Base-by-base conservation (phyloP, 2,888 invertebrate species). In the Euzetes globulus region DNA sequence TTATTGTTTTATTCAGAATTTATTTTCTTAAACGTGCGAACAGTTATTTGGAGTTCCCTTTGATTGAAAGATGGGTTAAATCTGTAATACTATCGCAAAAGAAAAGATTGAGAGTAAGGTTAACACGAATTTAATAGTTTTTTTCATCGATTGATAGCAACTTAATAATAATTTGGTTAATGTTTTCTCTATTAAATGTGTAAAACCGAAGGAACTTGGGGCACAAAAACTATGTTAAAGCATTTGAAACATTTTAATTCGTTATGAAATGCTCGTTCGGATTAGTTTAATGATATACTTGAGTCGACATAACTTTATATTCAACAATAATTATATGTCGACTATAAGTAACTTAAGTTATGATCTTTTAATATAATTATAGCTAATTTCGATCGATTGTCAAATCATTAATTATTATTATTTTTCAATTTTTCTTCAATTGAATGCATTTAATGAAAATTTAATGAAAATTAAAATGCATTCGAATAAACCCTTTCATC, bases 321-420 rank as follows among this genome's bases (percentile, higher is more conserved):
- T 52, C 19, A 52, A 52, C 41, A 41, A 11, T 41, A 41, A 41
- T 52, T 52, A 25, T 19, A 52, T 52, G 9, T 7, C n/a, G 7
- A n/a, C 6, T 52, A 11, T 1, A 52, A 25, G 52, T 25, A 13
- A 52, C 19, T 52, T 52, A 11, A 25, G 52, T 52, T n/a, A 1
- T 22, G 19, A 52, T 63, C n/a, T 37, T 17, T 65, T 65, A 41
- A 37, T 41, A 41, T 41, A 65, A 65, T 65, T 37, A 65, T 22
- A 19, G 65, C 19, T 65, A 65, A 37, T 65, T 65, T 13, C 41
- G n/a, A 41, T 65, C 65, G 65, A 65, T 65, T 65, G 41, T n/a
- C 9, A 37, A 65, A 33, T 65, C 65, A 65, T 37, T 65, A 41
- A 41, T 41, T 41, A 41, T 41, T 41, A 41, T 41, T 41, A 41